phyloP scores from a whole-genome alignment of 2,888 invertebrate species.

The Alentia gelatinosa region DNA sequence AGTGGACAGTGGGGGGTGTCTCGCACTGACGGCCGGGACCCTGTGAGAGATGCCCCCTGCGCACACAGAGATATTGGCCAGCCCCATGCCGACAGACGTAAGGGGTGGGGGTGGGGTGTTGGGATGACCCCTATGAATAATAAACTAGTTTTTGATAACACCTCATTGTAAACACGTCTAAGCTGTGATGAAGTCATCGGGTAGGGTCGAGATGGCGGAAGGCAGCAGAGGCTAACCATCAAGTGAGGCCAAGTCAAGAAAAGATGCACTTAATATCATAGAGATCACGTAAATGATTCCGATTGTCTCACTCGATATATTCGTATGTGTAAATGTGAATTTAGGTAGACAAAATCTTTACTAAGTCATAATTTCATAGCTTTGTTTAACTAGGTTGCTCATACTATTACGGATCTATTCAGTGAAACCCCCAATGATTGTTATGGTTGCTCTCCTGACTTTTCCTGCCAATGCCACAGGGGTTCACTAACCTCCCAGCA shows the following conservation, averaged over 20 bases:
- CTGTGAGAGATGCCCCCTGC: not conserved
- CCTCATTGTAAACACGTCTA: not conserved
- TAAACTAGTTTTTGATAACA: conserved; percentile 6
- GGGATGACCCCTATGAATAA: not conserved
- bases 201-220: too few species aligned
- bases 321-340: too few species aligned
- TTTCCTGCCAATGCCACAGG: not conserved
- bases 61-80: not conserved
- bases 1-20: not conserved
- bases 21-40: not conserved
- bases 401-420: not conserved
- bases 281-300: too few species aligned
- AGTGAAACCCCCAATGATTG: not conserved
- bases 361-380: too few species aligned
- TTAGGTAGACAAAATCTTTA: too few species aligned
- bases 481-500: not conserved
- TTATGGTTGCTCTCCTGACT: not conserved
- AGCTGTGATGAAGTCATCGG: not conserved
- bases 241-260: too few species aligned
- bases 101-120: not conserved
- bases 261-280: too few species aligned
- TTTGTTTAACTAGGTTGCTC: too few species aligned
- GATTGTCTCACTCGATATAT: too few species aligned
- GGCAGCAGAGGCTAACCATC: too few species aligned
- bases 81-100: too few species aligned